These are phyloP conservation scores for Paradoxurus hermaphroditus DNA, from an alignment of 2,113 vertebrate species.

Conservation along the genomic window DNA sequence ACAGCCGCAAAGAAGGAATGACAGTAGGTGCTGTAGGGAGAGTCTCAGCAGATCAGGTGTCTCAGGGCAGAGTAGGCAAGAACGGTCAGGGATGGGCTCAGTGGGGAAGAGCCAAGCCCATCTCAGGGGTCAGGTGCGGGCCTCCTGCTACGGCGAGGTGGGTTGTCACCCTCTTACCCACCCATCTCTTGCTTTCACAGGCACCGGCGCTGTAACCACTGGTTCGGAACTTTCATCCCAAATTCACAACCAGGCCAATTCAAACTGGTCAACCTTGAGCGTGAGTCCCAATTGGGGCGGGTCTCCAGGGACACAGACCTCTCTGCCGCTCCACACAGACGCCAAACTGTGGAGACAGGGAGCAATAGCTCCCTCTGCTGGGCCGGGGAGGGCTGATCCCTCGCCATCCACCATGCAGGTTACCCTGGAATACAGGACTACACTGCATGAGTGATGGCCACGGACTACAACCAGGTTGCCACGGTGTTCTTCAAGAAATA, in stretches of 20 bases:
- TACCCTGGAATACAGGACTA: conserved; percentile 82
- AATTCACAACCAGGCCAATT: conserved; percentile 84
- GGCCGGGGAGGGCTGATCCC: background rate
- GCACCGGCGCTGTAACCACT: conserved; percentile 82
- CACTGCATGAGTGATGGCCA: conserved; percentile 82
- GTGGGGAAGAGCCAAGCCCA: background rate
- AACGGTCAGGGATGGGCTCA: background rate
- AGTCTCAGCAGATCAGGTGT: background rate
- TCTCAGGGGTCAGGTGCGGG: background rate
- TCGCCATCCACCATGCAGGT: background rate
- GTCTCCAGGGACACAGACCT: too few species aligned
- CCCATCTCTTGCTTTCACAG: conserved; percentile 69
- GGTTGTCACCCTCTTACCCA: background rate
- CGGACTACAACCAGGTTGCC: conserved; percentile 83
- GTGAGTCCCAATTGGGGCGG: conserved; percentile 40
- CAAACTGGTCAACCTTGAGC: conserved; percentile 9
- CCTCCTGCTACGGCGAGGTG: background rate
- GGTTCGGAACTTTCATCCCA: conserved; percentile 83
- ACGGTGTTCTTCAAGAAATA: conserved; percentile 85
- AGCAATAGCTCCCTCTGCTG: background rate
- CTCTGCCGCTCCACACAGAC: background rate
- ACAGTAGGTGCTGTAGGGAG: too few species aligned
- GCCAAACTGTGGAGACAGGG: background rate
- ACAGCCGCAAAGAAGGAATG: background rate
- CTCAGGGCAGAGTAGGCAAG: background rate